Base-by-base conservation (phyloP, 2,888 invertebrate species). In the Petrolisthes manimaculis region DNA sequence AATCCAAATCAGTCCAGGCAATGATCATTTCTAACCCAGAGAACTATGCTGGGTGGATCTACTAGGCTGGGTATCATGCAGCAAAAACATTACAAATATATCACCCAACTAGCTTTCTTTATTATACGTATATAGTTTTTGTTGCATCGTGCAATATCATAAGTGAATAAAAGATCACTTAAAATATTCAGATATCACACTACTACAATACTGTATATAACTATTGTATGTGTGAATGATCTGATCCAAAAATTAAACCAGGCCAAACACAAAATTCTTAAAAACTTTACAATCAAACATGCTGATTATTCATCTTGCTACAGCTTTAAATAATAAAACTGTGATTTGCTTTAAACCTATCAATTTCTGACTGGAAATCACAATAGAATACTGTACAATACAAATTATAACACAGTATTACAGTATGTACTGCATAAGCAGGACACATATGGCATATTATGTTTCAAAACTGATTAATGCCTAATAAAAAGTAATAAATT, bases 21-120 rank as follows among this genome's bases (percentile, higher is more conserved):
- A 37, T 37, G 37, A 37, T 37, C 37, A 61, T 14, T 24, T 75
- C 37, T 55, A 77, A 77, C 84, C 77, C 75, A 75, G n/a, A 77
- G 77, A 77, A 67, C 78, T 67, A 77, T 51, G 54, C 77, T 84
- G 67, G 77, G 77, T n/a, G 55, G 9, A 80, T 55, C 61, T 67
- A 51, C 55, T 21, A 18, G 61, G 61, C 80, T 80, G 24, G 37
- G 18, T 51, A 14, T 5, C 51, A 84, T 84, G 84, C 77, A 77
- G 51, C 51, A 61, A 56, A 53, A n/a, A 84, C 6, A 55, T 61
- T 18, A 80, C 80, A 56, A 24, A 78, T 14, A 80, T 56, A 24
- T 56, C 9, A 61, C 61, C 18, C 3, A 61, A 37, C 18, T 61
- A 21, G 21, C 24, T n/a, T 74, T 8, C 74, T 37, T 37, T 37